A percentile compares a stretch with the other conserved stretches of the same genome.
Evolutionary conservation across 2,888 invertebrate genomes (phyloP).

Genomic region (Epinotia brunnichana): DNA sequence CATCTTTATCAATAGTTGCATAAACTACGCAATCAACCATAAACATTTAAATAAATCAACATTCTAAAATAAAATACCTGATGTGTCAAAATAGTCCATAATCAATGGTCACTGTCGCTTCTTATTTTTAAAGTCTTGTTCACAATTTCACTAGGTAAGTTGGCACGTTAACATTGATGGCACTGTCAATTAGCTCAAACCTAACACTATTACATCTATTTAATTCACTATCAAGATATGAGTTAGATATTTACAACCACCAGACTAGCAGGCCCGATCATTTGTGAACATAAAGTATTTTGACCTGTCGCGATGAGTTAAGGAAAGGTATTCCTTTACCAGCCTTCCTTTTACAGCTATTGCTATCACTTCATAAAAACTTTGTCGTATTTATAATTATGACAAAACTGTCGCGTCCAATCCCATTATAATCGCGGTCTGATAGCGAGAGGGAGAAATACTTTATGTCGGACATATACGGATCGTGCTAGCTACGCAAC

Average conservation of each 20-base stretch:
- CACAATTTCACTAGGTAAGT: constrained; percentile 12
- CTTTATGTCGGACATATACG: not conserved
- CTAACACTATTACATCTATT: constrained; percentile 23
- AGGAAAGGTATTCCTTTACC: too few relatives aligned
- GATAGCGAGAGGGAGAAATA: not conserved
- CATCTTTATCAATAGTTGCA: constrained; percentile 10
- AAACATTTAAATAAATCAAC: constrained; percentile 31
- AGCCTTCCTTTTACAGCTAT: too few relatives aligned
- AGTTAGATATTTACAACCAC: constrained; percentile 41
- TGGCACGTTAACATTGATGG: constrained; percentile 32
- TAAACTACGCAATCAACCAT: constrained; percentile 15
- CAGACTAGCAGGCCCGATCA: not conserved
- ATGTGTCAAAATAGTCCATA: constrained; percentile 13
- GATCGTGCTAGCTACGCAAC: not conserved
- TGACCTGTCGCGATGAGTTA: not conserved
- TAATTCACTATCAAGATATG: constrained; percentile 39
- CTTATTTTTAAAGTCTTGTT: constrained; percentile 22
- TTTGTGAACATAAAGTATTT: not conserved
- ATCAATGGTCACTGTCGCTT: constrained; percentile 14
- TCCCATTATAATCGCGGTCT: too few relatives aligned
- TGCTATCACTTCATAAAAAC: too few relatives aligned
- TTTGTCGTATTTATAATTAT: too few relatives aligned
- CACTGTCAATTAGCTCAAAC: not conserved
- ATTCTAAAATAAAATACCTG: constrained; percentile 20
- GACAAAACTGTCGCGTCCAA: too few relatives aligned